Evolutionary conservation across 2,888 invertebrate species (phyloP).

Genomic region (Oegoconia quadripuncta): DNA sequence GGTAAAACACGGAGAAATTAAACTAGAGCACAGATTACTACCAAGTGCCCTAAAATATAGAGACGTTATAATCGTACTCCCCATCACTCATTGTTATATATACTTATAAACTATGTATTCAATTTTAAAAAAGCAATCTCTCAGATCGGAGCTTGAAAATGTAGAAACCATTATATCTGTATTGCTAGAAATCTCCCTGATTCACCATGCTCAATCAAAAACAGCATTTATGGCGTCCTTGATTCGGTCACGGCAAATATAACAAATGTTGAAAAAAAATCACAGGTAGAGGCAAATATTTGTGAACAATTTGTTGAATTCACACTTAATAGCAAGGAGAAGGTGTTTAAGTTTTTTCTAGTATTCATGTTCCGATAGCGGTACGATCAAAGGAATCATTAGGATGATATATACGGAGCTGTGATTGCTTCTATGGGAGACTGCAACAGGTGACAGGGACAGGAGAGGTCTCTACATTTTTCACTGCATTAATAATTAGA

Average conservation of each 20-base stretch:
- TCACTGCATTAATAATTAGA: too few species aligned
- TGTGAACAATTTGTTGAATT: slow-evolving; percentile 76
- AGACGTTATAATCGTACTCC: too few species aligned
- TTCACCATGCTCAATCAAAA: slow-evolving; percentile 56
- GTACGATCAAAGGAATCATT: slow-evolving; percentile 63
- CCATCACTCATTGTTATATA: too few species aligned
- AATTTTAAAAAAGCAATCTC: not conserved
- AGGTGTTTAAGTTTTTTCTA: slow-evolving; percentile 45
- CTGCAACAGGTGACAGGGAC: slow-evolving; percentile 57
- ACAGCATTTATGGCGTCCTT: slow-evolving; percentile 58
- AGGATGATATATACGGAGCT: slow-evolving; percentile 47
- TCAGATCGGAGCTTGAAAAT: not conserved
- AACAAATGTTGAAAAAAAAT: slow-evolving; percentile 59
- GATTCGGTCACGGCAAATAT: slow-evolving; percentile 66
- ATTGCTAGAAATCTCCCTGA: slow-evolving; percentile 29
- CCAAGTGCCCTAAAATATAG: too few species aligned
- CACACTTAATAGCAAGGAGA: slow-evolving; percentile 74
- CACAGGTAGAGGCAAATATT: slow-evolving; percentile 78
- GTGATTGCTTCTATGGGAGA: slow-evolving; percentile 61
- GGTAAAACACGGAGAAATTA: too few species aligned
- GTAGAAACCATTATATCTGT: not conserved
- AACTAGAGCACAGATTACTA: too few species aligned
- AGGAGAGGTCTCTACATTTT: too few species aligned
- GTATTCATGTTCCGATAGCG: slow-evolving; percentile 38
- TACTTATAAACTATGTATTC: too few species aligned